Evolutionary conservation across 2,113 vertebrate species (phyloP), one percentile per base, ranked within the genome.

Genomic region (Oryzias melastigma): DNA sequence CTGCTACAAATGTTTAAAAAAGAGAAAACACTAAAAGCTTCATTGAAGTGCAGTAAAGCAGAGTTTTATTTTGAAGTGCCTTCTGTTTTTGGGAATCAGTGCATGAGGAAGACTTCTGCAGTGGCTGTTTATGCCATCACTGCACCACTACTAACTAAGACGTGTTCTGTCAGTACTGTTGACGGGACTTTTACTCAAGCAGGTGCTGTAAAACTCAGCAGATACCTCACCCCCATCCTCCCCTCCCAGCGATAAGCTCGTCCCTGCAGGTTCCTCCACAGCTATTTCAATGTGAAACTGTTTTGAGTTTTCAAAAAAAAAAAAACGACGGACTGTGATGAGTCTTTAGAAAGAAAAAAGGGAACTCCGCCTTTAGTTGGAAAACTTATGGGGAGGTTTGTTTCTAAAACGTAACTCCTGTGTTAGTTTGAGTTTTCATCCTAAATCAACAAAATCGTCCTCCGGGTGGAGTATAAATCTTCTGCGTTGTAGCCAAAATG

Each of bases 271-370:
- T 65, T 66, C 57, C 56, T 77, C 63, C 50, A 29, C 74, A 42
- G 76, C 82, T 73, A 65, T 71, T 67, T 66, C 78, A 84, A 79
- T 81, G 75, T 86, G 81, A 85, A 83, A 60, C 64, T 14, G 5
- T 42, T 55, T 50, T 54, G 41, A 35, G 35, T 16, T 53, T 27
- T 35, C 59, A 13, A 24, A 57, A 55, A 17, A 40, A 43, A 45
- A 41, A 46, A 12, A 45, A 47, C 17, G 0, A 50, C 48, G 47
- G 51, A 67, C 79, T 75, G 82, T 74, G 75, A 82, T 4, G 25
- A 45, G 53, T 46, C 66, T 20, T 58, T 66, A 50, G 20, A 63
- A 63, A 42, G 22, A 14, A 71, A 84, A n/a, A 84, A 82, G 79
- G 85, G 82, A 82, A 76, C 61, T 67, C 75, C 79, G 73, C 59